phyloP scores from a whole-genome alignment of 2,113 vertebrate species.

The Mirza zaza region DNA sequence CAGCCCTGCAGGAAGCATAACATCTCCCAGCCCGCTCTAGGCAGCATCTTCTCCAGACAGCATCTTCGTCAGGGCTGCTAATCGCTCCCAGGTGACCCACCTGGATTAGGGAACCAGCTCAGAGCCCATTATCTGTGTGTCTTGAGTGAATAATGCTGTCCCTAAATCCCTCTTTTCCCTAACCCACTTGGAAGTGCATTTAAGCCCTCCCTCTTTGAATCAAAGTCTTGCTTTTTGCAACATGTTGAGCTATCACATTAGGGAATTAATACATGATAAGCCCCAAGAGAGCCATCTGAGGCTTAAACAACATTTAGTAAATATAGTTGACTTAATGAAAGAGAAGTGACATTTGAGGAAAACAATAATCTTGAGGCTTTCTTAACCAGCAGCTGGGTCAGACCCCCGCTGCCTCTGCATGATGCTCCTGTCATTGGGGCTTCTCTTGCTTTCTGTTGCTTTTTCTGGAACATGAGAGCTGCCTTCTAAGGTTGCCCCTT shows the following conservation, averaged over 20 bases:
- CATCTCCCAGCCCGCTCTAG: not conserved
- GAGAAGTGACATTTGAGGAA: not conserved
- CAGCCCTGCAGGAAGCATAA: not conserved
- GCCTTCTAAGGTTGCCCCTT: not conserved
- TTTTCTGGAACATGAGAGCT: not conserved
- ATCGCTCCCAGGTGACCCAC: not conserved
- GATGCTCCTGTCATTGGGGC: not conserved
- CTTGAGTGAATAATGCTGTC: not conserved
- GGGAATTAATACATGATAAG: not conserved
- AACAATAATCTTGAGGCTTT: not conserved
- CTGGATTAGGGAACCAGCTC: not conserved
- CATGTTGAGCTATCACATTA: not conserved
- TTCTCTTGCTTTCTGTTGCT: not conserved
- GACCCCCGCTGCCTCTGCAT: not conserved
- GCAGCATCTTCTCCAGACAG: not conserved
- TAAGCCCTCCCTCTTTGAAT: constrained; percentile 26
- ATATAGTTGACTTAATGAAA: not conserved
- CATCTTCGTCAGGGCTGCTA: not conserved
- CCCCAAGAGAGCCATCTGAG: not conserved
- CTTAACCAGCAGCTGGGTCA: not conserved
- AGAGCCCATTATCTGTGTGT: not conserved
- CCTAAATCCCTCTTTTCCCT: not conserved
- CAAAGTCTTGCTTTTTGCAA: not conserved
- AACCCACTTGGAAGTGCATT: not conserved
- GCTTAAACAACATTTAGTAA: not conserved